Base-by-base conservation (phyloP, 1,140 invertebrate genomes). In the Rhagoletis pomonella region DNA sequence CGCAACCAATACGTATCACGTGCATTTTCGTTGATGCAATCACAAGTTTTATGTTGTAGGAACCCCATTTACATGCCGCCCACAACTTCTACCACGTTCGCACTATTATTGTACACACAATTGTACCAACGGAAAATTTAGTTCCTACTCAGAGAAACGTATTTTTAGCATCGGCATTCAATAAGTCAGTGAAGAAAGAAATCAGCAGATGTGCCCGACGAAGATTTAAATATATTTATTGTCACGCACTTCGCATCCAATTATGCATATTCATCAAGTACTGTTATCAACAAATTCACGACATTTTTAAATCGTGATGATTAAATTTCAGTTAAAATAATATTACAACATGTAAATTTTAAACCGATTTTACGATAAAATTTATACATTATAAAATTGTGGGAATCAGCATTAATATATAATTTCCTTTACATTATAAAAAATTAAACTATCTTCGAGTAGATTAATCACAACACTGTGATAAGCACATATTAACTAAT, bases 121-220 rank as follows among this genome's bases (percentile, higher is more conserved):
- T 55, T 81, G 73, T 58, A 55, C 73, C 4, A 14, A 55, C 69
- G 47, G 17, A 81, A 81, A 81, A 81, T 81, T 77, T 55, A 81
- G 73, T 81, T 81, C 73, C 73, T 55, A 19, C 73, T 81, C 17
- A 81, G 47, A 81, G 47, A 55, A 55, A 81, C 73, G 17, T 81
- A 81, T 81, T 81, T 81, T 55, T 81, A 81, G 73, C n/a, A 19
- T 81, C 6, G 47, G n/a, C 73, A 58, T 81, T 81, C 73, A 19
- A 77, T 50, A n/a, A 55, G 47, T 10, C 29, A 67, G 64, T 10
- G 64, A 7, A 67, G 4, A 67, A 29, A 29, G 4, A 62, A 62
- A 62, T 14, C 60, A 62, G 9, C 60, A 39, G 4, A 19, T 67
- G 19, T 39, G 17, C 17, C 39, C n/a, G 64, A 4, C 5, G 17